These are phyloP conservation scores for Andrena haemorrhoa DNA, from an alignment of 2,888 invertebrate genomes.

Conservation along the genomic window DNA sequence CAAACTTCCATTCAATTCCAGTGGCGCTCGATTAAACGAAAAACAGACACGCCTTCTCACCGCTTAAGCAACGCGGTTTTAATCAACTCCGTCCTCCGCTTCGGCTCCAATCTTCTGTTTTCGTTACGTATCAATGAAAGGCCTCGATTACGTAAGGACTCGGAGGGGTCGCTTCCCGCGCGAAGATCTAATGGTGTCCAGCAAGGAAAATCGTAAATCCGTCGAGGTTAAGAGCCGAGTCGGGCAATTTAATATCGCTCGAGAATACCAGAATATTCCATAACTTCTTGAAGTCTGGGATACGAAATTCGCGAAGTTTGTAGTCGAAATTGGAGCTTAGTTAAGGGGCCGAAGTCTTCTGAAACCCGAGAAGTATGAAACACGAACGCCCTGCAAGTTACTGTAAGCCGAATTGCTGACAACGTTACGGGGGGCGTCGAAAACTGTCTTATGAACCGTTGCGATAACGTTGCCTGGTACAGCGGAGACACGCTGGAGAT, in stretches of 20 bases:
- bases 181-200: too few relatives aligned
- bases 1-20: conserved; percentile 27
- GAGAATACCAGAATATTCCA: neutral
- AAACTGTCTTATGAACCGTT: neutral
- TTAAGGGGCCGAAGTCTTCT: neutral
- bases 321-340: neutral
- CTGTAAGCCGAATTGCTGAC: neutral
- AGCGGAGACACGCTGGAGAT: too few relatives aligned
- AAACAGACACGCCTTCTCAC: neutral
- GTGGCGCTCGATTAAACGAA: conserved; percentile 5
- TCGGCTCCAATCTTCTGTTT: too few relatives aligned
- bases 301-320: neutral
- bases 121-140: too few relatives aligned
- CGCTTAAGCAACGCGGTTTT: neutral
- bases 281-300: neutral
- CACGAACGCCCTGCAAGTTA: neutral
- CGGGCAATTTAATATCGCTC: too few relatives aligned
- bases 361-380: conserved; percentile 1
- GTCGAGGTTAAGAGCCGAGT: too few relatives aligned
- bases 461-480: too few relatives aligned
- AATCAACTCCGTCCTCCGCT: neutral
- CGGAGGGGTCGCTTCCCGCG: too few relatives aligned
- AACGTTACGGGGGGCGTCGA: neutral
- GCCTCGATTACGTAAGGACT: too few relatives aligned
- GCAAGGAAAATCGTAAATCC: too few relatives aligned